Evolutionary conservation across 1,140 invertebrate species (phyloP), one percentile per base, ranked within the genome.

Genomic region (Scaptomyza hsui): DNA sequence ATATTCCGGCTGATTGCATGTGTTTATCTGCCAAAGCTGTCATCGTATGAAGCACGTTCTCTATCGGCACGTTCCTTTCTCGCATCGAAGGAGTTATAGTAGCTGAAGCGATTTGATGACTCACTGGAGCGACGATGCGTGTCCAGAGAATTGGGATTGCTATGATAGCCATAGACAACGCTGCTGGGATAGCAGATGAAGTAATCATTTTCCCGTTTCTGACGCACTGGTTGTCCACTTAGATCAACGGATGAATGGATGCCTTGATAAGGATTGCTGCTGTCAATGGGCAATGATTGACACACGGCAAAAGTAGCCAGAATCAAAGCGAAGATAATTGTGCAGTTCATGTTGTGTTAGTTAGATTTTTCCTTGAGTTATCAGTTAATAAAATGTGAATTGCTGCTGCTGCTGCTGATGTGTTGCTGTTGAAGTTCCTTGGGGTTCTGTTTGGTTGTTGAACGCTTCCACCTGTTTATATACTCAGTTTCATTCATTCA

Each of bases 171-270:
- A 19, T 77, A 86, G 5, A 85, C 82, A 0, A 41, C 77, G 44
- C 82, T 86, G 65, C 75, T 85, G n/a, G 81, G 81, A 57, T 85
- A 85, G 21, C 81, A 85, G 39, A 85, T 86, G 29, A 64, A 85
- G 24, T 77, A 81, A 53, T 85, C 81, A 9, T 70, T 51, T 6
- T 49, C 44, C 4, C 82, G 81, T 18, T 77, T 86, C 16, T 56
- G 49, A 0, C 82, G 74, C 53, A 86, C 82, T 6, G 64, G 62
- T 18, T 81, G 61, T 0, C 81, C 81, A 6, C 60, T 86, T 1
- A 86, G 63, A 18, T 86, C 81, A 1, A 42, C 56, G n/a, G 61
- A 15, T 15, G 81, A 85, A 15, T 52, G 39, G 18, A 82, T 29
- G 37, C 53, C 56, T 19, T 65, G 24, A 6, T 60, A 26, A 0